A percentile compares a stretch with the other conserved stretches of the same genome.
Conservation (phyloP, 2,797 vertebrate species). For the Cichlasoma orientale region DNA sequence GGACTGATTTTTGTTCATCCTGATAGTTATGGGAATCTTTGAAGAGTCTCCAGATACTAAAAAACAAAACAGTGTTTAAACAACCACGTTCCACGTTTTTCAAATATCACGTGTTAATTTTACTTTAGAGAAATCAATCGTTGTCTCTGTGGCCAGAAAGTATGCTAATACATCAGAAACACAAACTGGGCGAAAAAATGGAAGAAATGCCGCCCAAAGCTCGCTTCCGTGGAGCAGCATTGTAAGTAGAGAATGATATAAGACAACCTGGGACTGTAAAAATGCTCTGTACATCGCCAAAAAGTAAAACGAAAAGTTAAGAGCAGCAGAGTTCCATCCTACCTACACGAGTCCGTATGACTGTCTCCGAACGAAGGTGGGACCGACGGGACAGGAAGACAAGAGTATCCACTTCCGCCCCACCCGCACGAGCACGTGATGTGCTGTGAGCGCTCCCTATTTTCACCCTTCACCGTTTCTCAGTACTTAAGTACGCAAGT, state of each 20-base stretch:
- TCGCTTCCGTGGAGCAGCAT: background rate
- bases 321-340: conserved; percentile 10
- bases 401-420: conserved; percentile 43
- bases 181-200: background rate
- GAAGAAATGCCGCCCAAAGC: background rate
- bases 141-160: background rate
- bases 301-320: background rate
- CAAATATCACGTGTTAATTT: background rate
- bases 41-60: background rate
- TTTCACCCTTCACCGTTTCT: background rate
- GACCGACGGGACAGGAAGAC: conserved; percentile 33
- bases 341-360: conserved; percentile 4
- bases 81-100: background rate
- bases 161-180: conserved; percentile 1
- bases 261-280: background rate
- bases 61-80: background rate
- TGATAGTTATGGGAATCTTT: background rate
- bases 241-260: rapidly evolving
- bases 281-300: rapidly evolving
- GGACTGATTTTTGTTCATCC: background rate
- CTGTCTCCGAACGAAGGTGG: background rate
- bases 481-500: too few relatives aligned
- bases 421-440: conserved; percentile 36
- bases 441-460: background rate
- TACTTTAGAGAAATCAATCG: background rate